Base-by-base conservation (phyloP, 2,888 invertebrate genomes). In the Andricus quercusramuli region DNA sequence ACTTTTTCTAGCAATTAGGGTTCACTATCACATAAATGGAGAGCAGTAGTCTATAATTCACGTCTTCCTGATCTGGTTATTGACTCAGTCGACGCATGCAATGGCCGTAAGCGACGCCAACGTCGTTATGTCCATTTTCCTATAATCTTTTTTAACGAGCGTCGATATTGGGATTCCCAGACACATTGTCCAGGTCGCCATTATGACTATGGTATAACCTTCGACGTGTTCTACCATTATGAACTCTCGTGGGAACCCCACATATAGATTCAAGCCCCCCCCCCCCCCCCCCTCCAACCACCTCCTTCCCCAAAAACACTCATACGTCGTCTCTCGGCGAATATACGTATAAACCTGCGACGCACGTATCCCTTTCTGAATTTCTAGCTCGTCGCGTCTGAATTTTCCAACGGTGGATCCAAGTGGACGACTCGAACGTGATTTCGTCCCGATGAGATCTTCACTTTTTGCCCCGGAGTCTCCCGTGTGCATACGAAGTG, bases 101-200 rank as follows among this genome's bases (percentile, higher is more conserved):
- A 32, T 29, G 15, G n/a, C 32, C 32, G 51, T 56, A 74, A 74
- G 32, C 32, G 51, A 74, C 32, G 20, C 51, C 56, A 13, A 32
- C n/a, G 32, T 56, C 32, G 5, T 56, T 56, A 32, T n/a, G 56
- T 37, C n/a, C 32, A 74, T 74, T 85, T 84, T 84, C 82, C 81
- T 83, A 83, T 85, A 85, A 87, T 86, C 84, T 83, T 86, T 86
- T 86, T 85, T 88, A 88, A 89, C 86, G 86, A 87, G 86, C 81
- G 83, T 77, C 83, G 85, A 87, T 88, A 88, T 86, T 86, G 86
- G 86, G 85, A 87, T 87, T 88, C 82, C 85, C 85, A 86, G 85
- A 86, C 84, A 81, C 83, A 85, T 83, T 83, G 84, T 83, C 83
- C 81, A 83, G 81, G 78, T 81, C 74, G 78, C 80, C 78, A 83